These are phyloP conservation scores for Sipha maydis DNA, from an alignment of 2,888 invertebrate species.

Conservation along the genomic window DNA sequence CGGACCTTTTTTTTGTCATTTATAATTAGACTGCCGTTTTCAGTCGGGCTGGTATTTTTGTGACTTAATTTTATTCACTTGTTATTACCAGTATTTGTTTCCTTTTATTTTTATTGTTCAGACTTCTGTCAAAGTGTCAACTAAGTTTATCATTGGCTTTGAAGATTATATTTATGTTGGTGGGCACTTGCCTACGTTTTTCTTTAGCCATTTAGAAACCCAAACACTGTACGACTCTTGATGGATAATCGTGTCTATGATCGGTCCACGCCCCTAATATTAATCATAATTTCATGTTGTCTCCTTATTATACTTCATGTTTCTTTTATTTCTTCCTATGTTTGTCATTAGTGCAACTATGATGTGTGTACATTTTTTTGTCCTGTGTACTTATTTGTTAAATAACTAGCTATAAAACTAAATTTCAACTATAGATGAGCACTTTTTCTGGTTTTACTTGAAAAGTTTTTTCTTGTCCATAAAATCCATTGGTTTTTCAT, in stretches of 20 bases:
- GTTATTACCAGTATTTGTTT: background rate
- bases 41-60: background rate
- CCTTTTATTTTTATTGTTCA: no score
- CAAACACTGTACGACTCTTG: background rate
- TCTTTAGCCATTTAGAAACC: background rate
- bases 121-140: no score
- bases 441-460: no score
- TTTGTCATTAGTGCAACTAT: background rate
- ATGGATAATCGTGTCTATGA: background rate
- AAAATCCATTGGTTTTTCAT: background rate
- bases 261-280: conserved; percentile 29
- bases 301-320: background rate
- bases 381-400: background rate
- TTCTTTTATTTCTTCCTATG: background rate
- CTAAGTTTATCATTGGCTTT: no score
- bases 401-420: no score
- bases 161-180: no score
- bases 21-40: conserved; percentile 14
- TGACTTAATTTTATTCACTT: background rate
- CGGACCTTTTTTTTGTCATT: background rate
- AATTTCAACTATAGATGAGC: no score
- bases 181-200: no score
- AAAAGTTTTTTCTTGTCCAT: no score
- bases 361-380: background rate
- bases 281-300: background rate